Percentiles rank a stretch among this genome's conserved stretches.
phyloP scores from a whole-genome alignment of 2,113 vertebrate genomes.

The Pachypanchax playfairii region DNA sequence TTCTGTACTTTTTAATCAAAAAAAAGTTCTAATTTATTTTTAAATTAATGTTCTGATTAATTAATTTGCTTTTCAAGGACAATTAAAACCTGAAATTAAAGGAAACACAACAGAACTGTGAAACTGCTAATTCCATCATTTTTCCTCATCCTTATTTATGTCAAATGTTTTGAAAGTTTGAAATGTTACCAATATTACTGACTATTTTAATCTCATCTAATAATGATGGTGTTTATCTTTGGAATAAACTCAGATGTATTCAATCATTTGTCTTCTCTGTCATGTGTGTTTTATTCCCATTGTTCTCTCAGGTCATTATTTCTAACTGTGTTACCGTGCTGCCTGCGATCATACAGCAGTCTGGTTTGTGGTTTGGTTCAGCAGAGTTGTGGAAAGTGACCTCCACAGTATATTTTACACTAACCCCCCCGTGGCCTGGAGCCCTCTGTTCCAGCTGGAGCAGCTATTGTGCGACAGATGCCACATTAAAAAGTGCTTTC shows the following conservation, averaged over 20 bases:
- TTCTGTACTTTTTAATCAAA: too few relatives aligned
- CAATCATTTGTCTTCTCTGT: conserved; percentile 1
- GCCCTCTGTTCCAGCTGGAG: conserved; percentile 65
- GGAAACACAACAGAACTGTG: too few relatives aligned
- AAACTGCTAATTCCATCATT: too few relatives aligned
- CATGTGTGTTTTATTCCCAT: conserved; percentile 3
- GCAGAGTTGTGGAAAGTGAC: conserved; percentile 59
- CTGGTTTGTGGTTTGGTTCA: conserved; percentile 36
- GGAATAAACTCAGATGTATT: not conserved
- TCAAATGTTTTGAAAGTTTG: too few relatives aligned
- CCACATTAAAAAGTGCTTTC: conserved; percentile 56
- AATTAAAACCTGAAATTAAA: too few relatives aligned
- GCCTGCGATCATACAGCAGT: conserved; percentile 20
- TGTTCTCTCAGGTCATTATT: conserved; percentile 13
- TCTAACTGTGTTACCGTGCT: conserved; percentile 3
- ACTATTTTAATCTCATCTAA: not conserved
- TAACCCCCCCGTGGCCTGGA: conserved; percentile 42
- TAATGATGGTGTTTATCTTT: conserved; percentile 3
- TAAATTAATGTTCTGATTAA: too few relatives aligned
- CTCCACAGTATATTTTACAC: conserved; percentile 61
- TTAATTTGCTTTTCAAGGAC: too few relatives aligned
- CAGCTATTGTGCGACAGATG: conserved; percentile 19
- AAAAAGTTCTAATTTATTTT: too few relatives aligned
- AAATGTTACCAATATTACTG: not conserved
- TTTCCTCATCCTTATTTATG: too few relatives aligned